Percentiles rank a stretch among this genome's conserved stretches.
Evolutionary conservation across 2,113 vertebrate genomes (phyloP).

Genomic region (Seriola aureovittata): DNA sequence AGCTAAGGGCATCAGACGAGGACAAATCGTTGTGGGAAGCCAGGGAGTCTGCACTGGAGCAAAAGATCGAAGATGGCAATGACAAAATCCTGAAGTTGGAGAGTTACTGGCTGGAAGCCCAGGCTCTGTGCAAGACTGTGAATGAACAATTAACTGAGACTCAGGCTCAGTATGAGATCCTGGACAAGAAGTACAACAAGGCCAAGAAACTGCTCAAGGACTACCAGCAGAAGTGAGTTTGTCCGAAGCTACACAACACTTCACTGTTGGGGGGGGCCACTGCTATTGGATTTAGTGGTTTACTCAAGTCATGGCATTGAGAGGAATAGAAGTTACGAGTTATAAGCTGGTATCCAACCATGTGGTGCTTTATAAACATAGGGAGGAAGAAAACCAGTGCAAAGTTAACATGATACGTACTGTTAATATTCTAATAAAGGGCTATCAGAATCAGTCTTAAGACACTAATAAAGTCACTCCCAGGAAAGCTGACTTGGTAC

Average conservation of each 20-base stretch:
- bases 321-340: not conserved
- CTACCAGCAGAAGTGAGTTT: slow-evolving; percentile 93
- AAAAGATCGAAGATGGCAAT: slow-evolving; percentile 88
- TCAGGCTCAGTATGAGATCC: slow-evolving; percentile 89
- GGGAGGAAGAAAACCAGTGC: no score
- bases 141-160: slow-evolving; percentile 91
- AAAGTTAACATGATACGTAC: no score
- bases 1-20: slow-evolving; percentile 87
- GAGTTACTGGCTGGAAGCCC: slow-evolving; percentile 92
- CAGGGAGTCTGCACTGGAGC: slow-evolving; percentile 86
- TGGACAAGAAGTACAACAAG: slow-evolving; percentile 95
- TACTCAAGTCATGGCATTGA: not conserved
- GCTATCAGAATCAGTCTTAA: no score
- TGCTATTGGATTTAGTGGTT: not conserved
- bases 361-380: not conserved
- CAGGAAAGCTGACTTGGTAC: no score
- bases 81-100: slow-evolving; percentile 91
- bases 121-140: slow-evolving; percentile 90
- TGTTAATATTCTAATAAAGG: no score
- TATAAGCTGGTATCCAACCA: not conserved
- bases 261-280: not conserved
- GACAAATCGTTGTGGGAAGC: slow-evolving; percentile 86
- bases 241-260: slow-evolving; percentile 9
- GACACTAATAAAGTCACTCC: no score
- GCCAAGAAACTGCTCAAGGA: slow-evolving; percentile 95